These are phyloP conservation scores for Zaprionus ornatus DNA, from an alignment of 1,140 invertebrate genomes.

Conservation along the genomic window DNA sequence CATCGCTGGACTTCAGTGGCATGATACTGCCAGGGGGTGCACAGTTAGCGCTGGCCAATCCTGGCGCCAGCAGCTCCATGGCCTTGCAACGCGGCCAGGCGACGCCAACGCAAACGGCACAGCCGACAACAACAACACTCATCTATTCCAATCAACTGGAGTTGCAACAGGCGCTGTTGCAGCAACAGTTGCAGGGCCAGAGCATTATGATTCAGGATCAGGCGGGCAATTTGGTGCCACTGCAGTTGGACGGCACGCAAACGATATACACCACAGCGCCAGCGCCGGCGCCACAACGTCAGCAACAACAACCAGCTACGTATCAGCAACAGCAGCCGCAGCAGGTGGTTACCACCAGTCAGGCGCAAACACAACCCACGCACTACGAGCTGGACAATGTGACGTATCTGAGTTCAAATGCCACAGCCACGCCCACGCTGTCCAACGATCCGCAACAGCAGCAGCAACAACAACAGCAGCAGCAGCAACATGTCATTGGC, in stretches of 20 bases:
- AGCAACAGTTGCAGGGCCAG: conserved; percentile 77
- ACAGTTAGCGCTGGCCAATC: conserved; percentile 74
- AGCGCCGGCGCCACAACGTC: conserved; percentile 54
- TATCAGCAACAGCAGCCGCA: conserved; percentile 62
- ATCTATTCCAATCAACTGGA: conserved; percentile 81
- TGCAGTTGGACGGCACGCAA: conserved; percentile 74
- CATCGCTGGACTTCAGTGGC: conserved; percentile 76
- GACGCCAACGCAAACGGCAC: conserved; percentile 49
- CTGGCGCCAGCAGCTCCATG: conserved; percentile 68
- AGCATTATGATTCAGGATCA: conserved; percentile 83
- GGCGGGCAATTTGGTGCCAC: conserved; percentile 75
- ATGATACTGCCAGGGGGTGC: conserved; percentile 80
- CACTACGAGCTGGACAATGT: conserved; percentile 80
- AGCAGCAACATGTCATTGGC: conserved; percentile 78
- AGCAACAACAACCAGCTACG: conserved; percentile 52
- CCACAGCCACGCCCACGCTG: conserved; percentile 63
- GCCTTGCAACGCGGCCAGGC: conserved; percentile 56
- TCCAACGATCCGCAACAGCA: conserved; percentile 52
- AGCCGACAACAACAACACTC: conserved; percentile 68
- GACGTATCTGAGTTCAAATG: conserved; percentile 70
- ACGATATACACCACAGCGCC: conserved; percentile 74
- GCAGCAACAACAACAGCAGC: conserved; percentile 50
- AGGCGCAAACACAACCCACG: conserved; percentile 61
- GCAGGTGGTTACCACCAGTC: conserved; percentile 46
- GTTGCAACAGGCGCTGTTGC: conserved; percentile 74